Percentiles rank a stretch among this genome's conserved stretches.
phyloP scores from a whole-genome alignment of 2,113 vertebrate species.

The Etheostoma cragini region DNA sequence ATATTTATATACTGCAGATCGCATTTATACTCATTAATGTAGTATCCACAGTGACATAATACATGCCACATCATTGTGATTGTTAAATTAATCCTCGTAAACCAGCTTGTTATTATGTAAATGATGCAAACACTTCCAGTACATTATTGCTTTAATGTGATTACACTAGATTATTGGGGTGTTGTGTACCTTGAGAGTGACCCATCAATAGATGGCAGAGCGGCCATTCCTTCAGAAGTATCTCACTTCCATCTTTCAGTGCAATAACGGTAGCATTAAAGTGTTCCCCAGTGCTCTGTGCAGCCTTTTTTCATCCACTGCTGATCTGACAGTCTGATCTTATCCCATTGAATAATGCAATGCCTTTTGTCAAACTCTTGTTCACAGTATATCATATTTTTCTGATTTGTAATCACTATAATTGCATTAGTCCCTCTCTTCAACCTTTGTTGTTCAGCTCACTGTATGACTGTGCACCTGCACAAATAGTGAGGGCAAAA shows the following conservation, averaged over 20 bases:
- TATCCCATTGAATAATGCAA: background rate
- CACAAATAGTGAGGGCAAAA: background rate
- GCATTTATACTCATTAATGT: slow-evolving; percentile 23
- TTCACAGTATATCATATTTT: background rate
- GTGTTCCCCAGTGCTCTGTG: background rate
- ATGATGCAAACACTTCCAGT: background rate
- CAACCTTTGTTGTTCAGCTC: background rate
- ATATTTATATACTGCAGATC: background rate
- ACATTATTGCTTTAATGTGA: background rate
- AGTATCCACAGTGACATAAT: slow-evolving; percentile 11
- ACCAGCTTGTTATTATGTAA: slow-evolving; percentile 5
- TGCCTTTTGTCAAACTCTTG: background rate
- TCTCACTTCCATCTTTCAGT: background rate
- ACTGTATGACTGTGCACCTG: background rate
- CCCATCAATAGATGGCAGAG: background rate
- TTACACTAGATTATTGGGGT: background rate
- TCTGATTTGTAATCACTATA: background rate
- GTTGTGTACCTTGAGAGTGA: background rate
- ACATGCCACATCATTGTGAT: background rate
- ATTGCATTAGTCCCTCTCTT: background rate
- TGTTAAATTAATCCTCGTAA: slow-evolving; percentile 7
- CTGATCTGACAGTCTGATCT: background rate
- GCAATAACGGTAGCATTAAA: background rate
- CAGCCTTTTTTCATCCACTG: background rate
- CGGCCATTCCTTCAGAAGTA: background rate